These are phyloP conservation scores for Drosophila sturtevanti DNA, from an alignment of 1,140 invertebrate genomes.

Conservation along the genomic window DNA sequence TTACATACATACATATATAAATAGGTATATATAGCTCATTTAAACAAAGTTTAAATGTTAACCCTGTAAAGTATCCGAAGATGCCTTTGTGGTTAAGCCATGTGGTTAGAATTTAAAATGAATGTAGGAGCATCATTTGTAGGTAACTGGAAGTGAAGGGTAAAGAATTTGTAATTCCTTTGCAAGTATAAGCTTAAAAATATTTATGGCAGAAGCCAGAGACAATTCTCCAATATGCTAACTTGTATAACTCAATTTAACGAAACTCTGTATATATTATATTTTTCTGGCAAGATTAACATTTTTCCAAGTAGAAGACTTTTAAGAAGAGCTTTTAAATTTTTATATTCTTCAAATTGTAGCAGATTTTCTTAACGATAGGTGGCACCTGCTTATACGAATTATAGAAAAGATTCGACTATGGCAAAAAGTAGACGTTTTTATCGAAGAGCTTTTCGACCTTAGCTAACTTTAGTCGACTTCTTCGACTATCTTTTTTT, in stretches of 20 bases:
- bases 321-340: not conserved
- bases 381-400: no score
- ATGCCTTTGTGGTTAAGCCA: slow-evolving; percentile 39
- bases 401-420: not conserved
- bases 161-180: not conserved
- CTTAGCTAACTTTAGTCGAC: no score
- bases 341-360: not conserved
- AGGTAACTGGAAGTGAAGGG: not conserved
- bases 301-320: not conserved
- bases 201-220: not conserved
- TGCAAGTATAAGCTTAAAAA: not conserved
- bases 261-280: not conserved
- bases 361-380: no score
- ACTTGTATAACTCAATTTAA: not conserved
- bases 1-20: no score
- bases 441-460: no score
- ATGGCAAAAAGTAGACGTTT: no score
- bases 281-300: not conserved
- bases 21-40: not conserved
- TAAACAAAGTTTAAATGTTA: slow-evolving; percentile 12
- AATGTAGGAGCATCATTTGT: not conserved
- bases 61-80: not conserved
- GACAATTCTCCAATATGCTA: not conserved
- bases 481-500: no score
- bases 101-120: slow-evolving; percentile 30